phyloP scores from a whole-genome alignment of 2,797 vertebrate species.

The Peromyscus attwateri region DNA sequence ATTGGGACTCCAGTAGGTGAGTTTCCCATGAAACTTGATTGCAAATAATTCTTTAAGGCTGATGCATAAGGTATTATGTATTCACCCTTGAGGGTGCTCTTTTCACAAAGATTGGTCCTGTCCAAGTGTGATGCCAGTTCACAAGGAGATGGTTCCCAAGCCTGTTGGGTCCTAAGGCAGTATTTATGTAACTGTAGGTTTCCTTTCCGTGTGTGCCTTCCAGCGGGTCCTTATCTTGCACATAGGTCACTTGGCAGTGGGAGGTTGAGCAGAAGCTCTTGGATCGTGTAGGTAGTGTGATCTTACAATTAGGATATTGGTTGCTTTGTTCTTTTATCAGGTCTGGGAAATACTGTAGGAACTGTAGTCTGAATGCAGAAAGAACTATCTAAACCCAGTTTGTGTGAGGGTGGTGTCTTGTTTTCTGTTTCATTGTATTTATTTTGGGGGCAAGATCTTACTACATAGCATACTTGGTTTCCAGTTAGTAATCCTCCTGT shows the following conservation, averaged over 20 bases:
- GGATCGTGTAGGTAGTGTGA: fast-evolving
- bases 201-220: background rate
- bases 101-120: background rate
- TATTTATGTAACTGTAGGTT: background rate
- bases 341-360: background rate
- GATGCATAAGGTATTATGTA: background rate
- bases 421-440: background rate
- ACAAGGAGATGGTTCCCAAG: background rate
- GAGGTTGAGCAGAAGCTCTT: background rate
- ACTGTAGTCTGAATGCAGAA: background rate
- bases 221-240: background rate
- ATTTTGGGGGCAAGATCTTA: background rate
- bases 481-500: background rate
- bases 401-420: background rate
- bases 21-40: background rate
- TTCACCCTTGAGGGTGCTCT: background rate
- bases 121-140: background rate
- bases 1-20: background rate
- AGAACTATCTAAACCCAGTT: background rate
- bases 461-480: no score
- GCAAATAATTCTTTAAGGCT: background rate
- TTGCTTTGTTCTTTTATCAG: background rate
- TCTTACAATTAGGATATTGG: background rate
- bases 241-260: background rate
- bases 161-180: background rate